These are phyloP conservation scores for Atrina japonica DNA, from an alignment of 2,888 invertebrate species.

Conservation along the genomic window DNA sequence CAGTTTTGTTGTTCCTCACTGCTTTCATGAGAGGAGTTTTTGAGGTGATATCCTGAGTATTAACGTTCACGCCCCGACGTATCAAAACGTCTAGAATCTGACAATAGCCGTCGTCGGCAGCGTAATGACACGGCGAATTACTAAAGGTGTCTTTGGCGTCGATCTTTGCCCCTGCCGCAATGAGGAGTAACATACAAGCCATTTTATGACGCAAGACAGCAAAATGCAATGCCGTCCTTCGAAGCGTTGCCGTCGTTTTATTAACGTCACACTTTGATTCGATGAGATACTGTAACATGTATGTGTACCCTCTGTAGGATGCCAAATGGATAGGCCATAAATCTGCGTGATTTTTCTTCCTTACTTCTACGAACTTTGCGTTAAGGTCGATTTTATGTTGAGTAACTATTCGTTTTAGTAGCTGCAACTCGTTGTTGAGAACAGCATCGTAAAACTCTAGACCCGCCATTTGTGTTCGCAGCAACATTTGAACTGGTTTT, in stretches of 20 bases:
- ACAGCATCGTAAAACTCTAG: conserved; percentile 80
- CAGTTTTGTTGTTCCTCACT: conserved; percentile 79
- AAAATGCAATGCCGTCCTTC: conserved; percentile 79
- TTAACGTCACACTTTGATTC: conserved; percentile 79
- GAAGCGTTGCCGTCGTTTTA: conserved; percentile 76
- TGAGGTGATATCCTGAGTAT: conserved; percentile 79
- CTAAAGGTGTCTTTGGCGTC: conserved; percentile 80
- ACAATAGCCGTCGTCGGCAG: conserved; percentile 79
- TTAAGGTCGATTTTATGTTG: conserved; percentile 79
- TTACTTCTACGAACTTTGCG: conserved; percentile 78
- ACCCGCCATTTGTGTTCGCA: conserved; percentile 75
- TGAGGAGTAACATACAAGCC: conserved; percentile 78
- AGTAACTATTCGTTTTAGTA: conserved; percentile 76
- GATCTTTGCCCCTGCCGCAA: conserved; percentile 78
- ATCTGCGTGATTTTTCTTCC: conserved; percentile 79
- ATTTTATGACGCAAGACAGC: conserved; percentile 80
- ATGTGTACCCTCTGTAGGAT: conserved; percentile 78
- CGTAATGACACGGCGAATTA: conserved; percentile 80
- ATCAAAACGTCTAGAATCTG: conserved; percentile 78
- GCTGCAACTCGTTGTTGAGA: conserved; percentile 78
- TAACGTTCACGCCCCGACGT: conserved; percentile 76
- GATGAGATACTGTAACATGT: conserved; percentile 77
- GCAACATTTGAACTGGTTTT: conserved; percentile 58
- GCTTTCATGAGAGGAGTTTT: conserved; percentile 81
- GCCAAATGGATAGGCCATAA: conserved; percentile 79